A percentile compares a stretch with the other conserved stretches of the same genome.
phyloP scores from a whole-genome alignment of 2,113 vertebrate species.

The Crypturellus undulatus region DNA sequence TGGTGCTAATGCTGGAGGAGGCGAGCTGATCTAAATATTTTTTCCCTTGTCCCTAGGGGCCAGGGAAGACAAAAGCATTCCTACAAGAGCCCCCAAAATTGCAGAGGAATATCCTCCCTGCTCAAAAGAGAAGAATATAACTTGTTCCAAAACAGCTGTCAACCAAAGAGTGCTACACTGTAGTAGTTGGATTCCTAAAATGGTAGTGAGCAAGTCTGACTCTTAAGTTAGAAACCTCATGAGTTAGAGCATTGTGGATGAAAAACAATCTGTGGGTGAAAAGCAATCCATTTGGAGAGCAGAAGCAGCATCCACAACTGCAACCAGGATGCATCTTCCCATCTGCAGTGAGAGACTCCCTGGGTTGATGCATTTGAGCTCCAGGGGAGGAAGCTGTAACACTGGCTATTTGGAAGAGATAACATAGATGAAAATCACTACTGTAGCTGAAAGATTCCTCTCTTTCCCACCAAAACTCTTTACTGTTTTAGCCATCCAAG shows the following conservation, averaged over 20 bases:
- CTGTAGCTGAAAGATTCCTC: not conserved
- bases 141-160: constrained; percentile 8
- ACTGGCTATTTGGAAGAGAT: rapidly evolving
- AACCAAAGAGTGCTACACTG: not conserved
- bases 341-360: not conserved
- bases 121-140: not conserved
- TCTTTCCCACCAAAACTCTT: not conserved
- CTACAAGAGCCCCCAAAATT: not conserved
- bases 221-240: not conserved
- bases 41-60: not conserved
- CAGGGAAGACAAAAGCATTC: constrained; percentile 8
- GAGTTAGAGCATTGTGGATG: not conserved
- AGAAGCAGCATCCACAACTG: not conserved
- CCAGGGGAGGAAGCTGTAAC: not conserved
- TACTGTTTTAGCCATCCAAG: not conserved
- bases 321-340: not conserved
- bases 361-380: not conserved
- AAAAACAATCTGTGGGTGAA: not conserved
- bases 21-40: not conserved
- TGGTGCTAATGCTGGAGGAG: not conserved
- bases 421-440: not conserved
- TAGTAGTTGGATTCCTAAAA: constrained; percentile 1
- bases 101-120: not conserved
- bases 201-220: not conserved
- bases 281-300: not conserved